Evolutionary conservation across 2,888 invertebrate genomes (phyloP).

Genomic region (Microctonus brassicae): DNA sequence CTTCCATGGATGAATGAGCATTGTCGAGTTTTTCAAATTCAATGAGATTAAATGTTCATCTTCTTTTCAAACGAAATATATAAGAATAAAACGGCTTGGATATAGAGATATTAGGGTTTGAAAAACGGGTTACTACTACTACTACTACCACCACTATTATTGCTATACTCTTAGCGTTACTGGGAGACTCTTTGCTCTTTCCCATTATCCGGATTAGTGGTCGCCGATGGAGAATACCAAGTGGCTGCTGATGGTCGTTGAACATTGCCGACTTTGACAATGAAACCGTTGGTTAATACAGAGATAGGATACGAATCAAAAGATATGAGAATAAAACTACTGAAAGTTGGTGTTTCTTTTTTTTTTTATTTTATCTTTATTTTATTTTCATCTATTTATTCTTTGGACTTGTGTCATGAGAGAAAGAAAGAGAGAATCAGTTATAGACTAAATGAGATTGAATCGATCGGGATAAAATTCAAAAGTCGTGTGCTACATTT

Average conservation of each 20-base stretch:
- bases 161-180: conserved; percentile 7
- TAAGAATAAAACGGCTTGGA: conserved; percentile 8
- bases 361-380: conserved; percentile 20
- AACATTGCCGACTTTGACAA: conserved; percentile 32
- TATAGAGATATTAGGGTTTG: neutral
- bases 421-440: too few species aligned
- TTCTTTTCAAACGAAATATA: conserved; percentile 32
- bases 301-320: conserved; percentile 18
- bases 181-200: conserved; percentile 40
- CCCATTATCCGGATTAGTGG: conserved; percentile 58
- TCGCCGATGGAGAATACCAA: conserved; percentile 35
- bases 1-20: conserved; percentile 42
- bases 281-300: conserved; percentile 21
- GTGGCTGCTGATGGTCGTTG: conserved; percentile 44
- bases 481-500: neutral
- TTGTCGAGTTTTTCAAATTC: conserved; percentile 49
- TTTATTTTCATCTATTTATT: neutral
- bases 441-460: too few species aligned
- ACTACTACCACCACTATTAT: conserved; percentile 33
- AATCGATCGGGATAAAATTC: neutral
- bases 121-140: conserved; percentile 10
- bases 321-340: conserved; percentile 29
- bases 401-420: neutral
- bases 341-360: conserved; percentile 37
- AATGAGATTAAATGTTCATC: conserved; percentile 49